Conservation (phyloP, 2,888 invertebrate genomes). For the Hydropsyche betteni region DNA sequence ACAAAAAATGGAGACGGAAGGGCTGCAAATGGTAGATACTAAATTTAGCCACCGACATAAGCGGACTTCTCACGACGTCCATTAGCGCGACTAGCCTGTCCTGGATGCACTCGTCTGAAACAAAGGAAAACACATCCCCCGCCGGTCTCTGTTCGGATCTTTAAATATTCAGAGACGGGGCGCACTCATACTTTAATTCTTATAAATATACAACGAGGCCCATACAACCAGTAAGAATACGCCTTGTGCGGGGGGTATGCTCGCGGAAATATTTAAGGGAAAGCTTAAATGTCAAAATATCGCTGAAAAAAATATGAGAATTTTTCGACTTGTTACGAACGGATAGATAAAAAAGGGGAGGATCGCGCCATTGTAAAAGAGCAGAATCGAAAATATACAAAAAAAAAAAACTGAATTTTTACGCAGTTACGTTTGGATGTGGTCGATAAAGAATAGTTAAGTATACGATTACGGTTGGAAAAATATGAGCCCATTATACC, state of each 20-base stretch:
- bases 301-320: conserved; percentile 17
- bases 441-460: too few species aligned
- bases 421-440: too few species aligned
- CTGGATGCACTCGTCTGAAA: conserved; percentile 33
- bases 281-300: conserved; percentile 28
- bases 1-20: neutral
- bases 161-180: conserved; percentile 42
- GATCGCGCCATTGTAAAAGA: neutral
- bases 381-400: neutral
- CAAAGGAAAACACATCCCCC: conserved; percentile 38
- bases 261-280: neutral
- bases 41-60: conserved; percentile 36
- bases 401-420: too few species aligned
- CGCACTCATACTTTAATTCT: conserved; percentile 43
- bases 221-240: conserved; percentile 8
- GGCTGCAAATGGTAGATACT: conserved; percentile 12
- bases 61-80: conserved; percentile 42
- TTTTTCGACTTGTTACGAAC: neutral
- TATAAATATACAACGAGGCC: conserved; percentile 36
- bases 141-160: neutral
- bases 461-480: too few species aligned
- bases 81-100: conserved; percentile 40
- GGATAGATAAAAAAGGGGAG: neutral
- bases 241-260: neutral
- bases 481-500: conserved; percentile 5